Percentiles rank a stretch among this genome's conserved stretches.
Conservation (phyloP, 2,113 vertebrate genomes). For the Periophthalmodon schlosseri region DNA sequence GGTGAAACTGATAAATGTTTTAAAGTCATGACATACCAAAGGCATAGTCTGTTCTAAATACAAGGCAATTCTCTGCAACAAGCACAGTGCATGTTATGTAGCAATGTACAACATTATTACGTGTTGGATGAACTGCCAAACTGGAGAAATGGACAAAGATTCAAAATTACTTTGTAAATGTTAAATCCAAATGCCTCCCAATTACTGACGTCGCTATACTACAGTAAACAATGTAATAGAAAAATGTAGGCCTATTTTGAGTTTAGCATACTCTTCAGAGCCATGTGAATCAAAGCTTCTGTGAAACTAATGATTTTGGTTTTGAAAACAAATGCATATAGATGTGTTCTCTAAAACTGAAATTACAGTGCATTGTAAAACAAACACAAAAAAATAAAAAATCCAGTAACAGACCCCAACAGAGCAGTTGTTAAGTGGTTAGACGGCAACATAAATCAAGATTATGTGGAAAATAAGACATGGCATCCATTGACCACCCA, state of each 20-base stretch:
- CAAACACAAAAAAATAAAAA: no score
- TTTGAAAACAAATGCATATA: background rate
- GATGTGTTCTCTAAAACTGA: background rate
- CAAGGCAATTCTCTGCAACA: background rate
- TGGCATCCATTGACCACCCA: background rate
- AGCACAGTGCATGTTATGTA: background rate
- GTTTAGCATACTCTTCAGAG: background rate
- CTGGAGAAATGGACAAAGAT: no score
- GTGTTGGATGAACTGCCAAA: no score
- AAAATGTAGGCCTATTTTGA: no score
- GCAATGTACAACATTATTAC: no score
- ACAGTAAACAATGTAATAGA: no score
- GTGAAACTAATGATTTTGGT: no score
- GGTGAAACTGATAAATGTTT: background rate
- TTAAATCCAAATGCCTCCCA: no score
- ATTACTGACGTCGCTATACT: no score
- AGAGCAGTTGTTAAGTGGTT: conserved; percentile 1
- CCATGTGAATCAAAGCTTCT: background rate
- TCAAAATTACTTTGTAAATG: no score
- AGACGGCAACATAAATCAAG: conserved; percentile 30
- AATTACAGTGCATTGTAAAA: background rate
- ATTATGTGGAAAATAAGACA: conserved; percentile 39
- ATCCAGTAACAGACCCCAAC: conserved; percentile 11
- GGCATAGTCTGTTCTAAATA: background rate
- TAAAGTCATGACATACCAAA: background rate